These are phyloP conservation scores for Pao palembangensis DNA, from an alignment of 2,113 vertebrate genomes.

Conservation along the genomic window DNA sequence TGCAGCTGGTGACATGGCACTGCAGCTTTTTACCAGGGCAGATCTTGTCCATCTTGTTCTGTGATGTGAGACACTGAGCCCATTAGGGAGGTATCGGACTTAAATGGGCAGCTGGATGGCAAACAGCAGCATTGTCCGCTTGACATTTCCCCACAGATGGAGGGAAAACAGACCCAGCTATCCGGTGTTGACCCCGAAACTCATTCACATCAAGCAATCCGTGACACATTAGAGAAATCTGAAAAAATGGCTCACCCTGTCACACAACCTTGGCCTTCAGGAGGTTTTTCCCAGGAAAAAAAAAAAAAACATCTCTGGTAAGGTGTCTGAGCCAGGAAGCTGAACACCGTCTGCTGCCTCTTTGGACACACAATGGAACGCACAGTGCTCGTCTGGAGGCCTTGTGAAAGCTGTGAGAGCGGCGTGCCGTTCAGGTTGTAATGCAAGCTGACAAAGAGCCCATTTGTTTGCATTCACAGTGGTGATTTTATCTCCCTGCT, in stretches of 20 bases:
- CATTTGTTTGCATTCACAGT: conserved; percentile 60
- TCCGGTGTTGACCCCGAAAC: conserved; percentile 59
- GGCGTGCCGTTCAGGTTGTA: conserved; percentile 56
- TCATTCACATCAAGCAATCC: conserved; percentile 47
- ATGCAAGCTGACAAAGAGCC: conserved; percentile 66
- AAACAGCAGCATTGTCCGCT: conserved; percentile 58
- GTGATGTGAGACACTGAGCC: conserved; percentile 37
- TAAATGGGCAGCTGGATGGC: conserved; percentile 46
- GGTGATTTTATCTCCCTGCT: conserved; percentile 62
- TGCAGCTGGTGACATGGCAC: background rate
- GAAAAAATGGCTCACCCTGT: conserved; percentile 34
- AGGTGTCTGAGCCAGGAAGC: conserved; percentile 60
- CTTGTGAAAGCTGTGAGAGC: conserved; percentile 54
- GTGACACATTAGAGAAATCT: conserved; percentile 29
- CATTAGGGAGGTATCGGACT: conserved; percentile 49
- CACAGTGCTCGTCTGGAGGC: conserved; percentile 64
- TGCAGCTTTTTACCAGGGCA: conserved; percentile 6
- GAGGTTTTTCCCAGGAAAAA: conserved; percentile 34
- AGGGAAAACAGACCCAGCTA: conserved; percentile 32
- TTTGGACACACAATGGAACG: conserved; percentile 72
- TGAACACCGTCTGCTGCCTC: conserved; percentile 68
- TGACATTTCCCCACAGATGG: conserved; percentile 64
- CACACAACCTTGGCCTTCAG: conserved; percentile 37
- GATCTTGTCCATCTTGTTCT: conserved; percentile 25
- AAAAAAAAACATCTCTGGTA: conserved; percentile 15